Evolutionary conservation across 2,888 invertebrate genomes (phyloP), one percentile per base, ranked within the genome.

Genomic region (Dastarcus helophoroides): DNA sequence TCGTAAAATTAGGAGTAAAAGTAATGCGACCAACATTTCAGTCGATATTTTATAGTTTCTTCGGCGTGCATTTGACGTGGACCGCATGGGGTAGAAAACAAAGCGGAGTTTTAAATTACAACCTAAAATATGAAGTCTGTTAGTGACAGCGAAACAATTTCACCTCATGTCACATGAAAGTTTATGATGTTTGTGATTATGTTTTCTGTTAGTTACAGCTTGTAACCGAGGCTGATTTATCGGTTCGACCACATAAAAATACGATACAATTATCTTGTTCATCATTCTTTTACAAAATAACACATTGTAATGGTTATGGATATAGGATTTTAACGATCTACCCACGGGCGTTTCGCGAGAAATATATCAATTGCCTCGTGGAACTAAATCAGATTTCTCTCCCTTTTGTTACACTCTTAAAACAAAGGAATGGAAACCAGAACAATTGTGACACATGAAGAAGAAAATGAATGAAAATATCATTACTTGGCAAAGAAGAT

Each of bases 121-220:
- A 42, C 40, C 46, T 50, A 45, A 52, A 51, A 49, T 51, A 51
- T 51, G 41, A 48, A 47, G 44, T 40, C 49, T 52, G 52, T 42
- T 40, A 46, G 43, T 51, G 52, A 51, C 52, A 52, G 50, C 46
- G 30, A 43, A 47, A 51, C 50, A 52, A 52, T 51, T 46, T 46
- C 38, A 49, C 44, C 46, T 42, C 49, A 37, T 51, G 50, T 51
- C 51, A 47, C 43, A 50, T 48, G 50, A 44, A 50, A 50, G 46
- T 51, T 51, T 51, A 51, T 51, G 51, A 51, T 50, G 50, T 51
- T 47, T 46, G 46, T 46, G 46, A 50, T 50, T 48, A 51, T 50
- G 50, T 48, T 50, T 38, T 41, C 41, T 38, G 43, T 48, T 50
- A 40, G 47, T 40, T 48, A 43, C 44, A 42, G 40, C 40, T 42